Evolutionary conservation across 2,888 invertebrate genomes (phyloP), one percentile per base, ranked within the genome.

Genomic region (Chymomyza fuscimana): DNA sequence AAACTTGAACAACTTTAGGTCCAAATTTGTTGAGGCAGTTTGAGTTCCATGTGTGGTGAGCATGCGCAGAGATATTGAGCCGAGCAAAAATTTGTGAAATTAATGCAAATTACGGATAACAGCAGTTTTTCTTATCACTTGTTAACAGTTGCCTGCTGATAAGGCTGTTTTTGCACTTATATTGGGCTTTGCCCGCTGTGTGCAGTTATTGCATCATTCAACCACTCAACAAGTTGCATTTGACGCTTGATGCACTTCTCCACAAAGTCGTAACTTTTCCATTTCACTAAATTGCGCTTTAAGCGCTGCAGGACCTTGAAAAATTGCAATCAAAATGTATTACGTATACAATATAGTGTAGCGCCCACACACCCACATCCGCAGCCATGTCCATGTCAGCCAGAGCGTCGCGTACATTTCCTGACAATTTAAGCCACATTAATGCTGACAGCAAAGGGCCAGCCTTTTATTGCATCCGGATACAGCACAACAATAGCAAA

Each of bases 371-470:
- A 36, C 36, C 36, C 36, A 36, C 36, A 36, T 36, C 40, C 40
- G 40, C 12, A 46, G 40, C 40, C 40, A 46, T 12, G 40, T 46
- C 40, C 12, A 46, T 46, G 40, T 12, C 40, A 46, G 40, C 40
- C 40, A 46, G 40, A 10, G 40, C 40, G 40, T 61, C 25, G 22
- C 29, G 65, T 25, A 15, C 61, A 60, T 66, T 72, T 81, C 70
- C 82, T 77, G 86, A 70, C 77, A 78, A 73, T 78, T 77, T 83
- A 79, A 83, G 81, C 79, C 81, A 69, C 77, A 77, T 77, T 69
- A 72, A 80, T 70, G 84, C 71, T 79, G 82, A 78, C 86, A 67
- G 58, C 58, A 54, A 54, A 54, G 16, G 54, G 54, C 54, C 19
- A 16, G 40, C 6, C 61, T 46, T 12, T 46, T 36, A 40, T n/a